Percentiles rank a stretch among this genome's conserved stretches.
Evolutionary conservation across 2,113 vertebrate species (phyloP).

Genomic region (Stegostoma tigrinum): DNA sequence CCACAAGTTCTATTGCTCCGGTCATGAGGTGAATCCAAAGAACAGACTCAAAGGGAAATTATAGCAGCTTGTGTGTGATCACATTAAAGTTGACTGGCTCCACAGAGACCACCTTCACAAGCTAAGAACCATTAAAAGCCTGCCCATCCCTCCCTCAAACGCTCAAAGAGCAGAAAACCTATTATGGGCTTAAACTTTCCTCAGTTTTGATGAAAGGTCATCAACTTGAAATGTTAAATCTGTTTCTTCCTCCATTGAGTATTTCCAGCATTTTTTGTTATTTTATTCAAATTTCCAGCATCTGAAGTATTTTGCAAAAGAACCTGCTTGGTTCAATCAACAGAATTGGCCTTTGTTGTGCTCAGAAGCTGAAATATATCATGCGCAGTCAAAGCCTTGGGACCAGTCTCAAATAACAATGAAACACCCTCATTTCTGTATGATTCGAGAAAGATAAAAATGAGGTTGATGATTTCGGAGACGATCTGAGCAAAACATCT

Average conservation of each 20-base stretch:
- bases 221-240: background rate
- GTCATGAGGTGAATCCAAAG: background rate
- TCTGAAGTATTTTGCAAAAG: too few species aligned
- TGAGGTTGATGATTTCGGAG: background rate
- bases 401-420: background rate
- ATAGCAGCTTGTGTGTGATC: background rate
- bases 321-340: background rate
- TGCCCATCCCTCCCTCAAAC: background rate
- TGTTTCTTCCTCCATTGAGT: background rate
- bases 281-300: too few species aligned
- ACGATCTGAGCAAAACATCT: background rate
- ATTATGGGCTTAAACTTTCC: background rate
- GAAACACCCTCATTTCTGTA: background rate
- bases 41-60: background rate
- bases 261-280: background rate
- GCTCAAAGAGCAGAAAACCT: background rate
- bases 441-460: background rate
- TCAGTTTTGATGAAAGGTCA: background rate
- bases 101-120: background rate
- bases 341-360: background rate
- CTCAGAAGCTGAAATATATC: background rate
- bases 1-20: background rate
- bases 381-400: background rate
- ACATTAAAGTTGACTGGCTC: background rate
- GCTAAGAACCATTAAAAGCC: background rate